Percentiles rank a stretch among this genome's conserved stretches.
Conservation (phyloP, 2,797 vertebrate species). For the Spinus pinus region DNA sequence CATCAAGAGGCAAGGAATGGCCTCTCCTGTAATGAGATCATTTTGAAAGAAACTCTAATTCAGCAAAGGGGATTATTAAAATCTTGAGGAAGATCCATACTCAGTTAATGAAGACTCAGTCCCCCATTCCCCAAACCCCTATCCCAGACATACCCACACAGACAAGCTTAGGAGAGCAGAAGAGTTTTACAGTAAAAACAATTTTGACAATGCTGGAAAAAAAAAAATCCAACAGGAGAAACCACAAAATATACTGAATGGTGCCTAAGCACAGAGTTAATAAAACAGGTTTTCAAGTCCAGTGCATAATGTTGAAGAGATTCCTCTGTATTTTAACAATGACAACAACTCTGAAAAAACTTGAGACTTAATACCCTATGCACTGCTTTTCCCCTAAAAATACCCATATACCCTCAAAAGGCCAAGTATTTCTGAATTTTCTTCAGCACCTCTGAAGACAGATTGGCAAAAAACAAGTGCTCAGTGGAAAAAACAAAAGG, state of each 20-base stretch:
- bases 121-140: neutral
- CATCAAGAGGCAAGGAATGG: neutral
- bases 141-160: neutral
- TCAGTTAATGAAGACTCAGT: neutral
- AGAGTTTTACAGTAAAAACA: neutral
- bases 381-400: neutral
- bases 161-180: neutral
- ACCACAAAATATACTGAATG: neutral
- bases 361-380: neutral
- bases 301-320: neutral
- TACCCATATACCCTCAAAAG: neutral
- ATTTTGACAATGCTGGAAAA: neutral
- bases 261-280: neutral
- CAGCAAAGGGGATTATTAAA: neutral
- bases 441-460: neutral
- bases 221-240: neutral
- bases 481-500: slow-evolving; percentile 20
- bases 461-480: neutral
- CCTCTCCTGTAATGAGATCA: neutral
- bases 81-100: neutral
- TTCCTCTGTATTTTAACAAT: neutral
- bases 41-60: neutral
- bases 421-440: neutral
- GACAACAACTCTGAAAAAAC: neutral
- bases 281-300: neutral